Evolutionary conservation across 2,797 vertebrate species (phyloP).

Genomic region (Pseudomugil tenellus): DNA sequence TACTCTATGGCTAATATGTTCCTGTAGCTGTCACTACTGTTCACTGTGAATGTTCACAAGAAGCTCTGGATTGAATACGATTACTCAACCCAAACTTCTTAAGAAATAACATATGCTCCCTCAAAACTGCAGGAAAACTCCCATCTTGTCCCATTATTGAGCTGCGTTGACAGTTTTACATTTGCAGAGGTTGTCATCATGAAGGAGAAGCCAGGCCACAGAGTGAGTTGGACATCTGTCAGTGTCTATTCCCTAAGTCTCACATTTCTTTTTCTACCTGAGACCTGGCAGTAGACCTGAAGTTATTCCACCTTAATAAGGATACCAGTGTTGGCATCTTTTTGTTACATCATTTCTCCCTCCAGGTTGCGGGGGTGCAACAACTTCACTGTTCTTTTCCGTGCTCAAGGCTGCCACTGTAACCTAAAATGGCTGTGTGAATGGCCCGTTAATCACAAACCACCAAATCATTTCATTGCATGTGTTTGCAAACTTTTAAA

Average conservation of each 20-base stretch:
- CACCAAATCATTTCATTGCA: constrained; percentile 21
- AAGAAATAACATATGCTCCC: not conserved
- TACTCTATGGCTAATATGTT: constrained; percentile 40
- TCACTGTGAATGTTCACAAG: constrained; percentile 21
- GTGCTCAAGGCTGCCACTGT: constrained; percentile 21
- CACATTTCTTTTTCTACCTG: constrained; percentile 23
- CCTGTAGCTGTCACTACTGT: constrained; percentile 39
- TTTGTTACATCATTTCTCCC: constrained; percentile 25
- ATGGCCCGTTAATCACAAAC: constrained; percentile 30
- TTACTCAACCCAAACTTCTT: constrained; percentile 8
- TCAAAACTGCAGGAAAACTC: not conserved
- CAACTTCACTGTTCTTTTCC: constrained; percentile 18
- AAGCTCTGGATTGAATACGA: not conserved
- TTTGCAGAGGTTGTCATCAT: constrained; percentile 24
- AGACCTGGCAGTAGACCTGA: constrained; percentile 43
- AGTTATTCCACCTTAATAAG: constrained; percentile 52
- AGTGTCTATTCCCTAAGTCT: constrained; percentile 39
- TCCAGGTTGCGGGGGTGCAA: constrained; percentile 15
- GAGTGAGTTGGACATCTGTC: constrained; percentile 30
- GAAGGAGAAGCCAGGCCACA: constrained; percentile 31
- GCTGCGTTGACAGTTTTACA: constrained; percentile 8
- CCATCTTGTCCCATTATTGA: not conserved
- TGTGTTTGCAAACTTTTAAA: constrained; percentile 27
- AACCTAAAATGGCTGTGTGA: constrained; percentile 15
- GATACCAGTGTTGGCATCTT: constrained; percentile 32